These are phyloP conservation scores for Simalia tracyae DNA, from an alignment of 2,797 vertebrate genomes.

Conservation along the genomic window DNA sequence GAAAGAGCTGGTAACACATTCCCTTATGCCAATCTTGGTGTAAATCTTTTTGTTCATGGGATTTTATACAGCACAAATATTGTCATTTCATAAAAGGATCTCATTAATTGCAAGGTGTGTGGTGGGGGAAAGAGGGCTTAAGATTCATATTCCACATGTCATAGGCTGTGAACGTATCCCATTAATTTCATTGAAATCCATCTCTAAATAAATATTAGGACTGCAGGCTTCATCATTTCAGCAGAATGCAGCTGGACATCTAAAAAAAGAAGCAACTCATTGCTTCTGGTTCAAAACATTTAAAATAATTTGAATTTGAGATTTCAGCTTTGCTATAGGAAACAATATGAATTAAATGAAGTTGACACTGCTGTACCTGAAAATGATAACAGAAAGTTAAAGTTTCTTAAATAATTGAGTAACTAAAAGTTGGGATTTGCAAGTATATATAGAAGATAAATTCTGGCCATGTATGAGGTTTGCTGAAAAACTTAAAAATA, in stretches of 20 bases:
- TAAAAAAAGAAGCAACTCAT: slow-evolving; percentile 36
- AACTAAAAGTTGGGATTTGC: slow-evolving; percentile 52
- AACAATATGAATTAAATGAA: slow-evolving; percentile 55
- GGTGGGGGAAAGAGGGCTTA: slow-evolving; percentile 13
- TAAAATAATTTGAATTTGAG: slow-evolving; percentile 34
- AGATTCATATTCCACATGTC: slow-evolving; percentile 6
- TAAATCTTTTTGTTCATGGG: slow-evolving; percentile 9
- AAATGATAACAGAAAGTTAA: slow-evolving; percentile 48
- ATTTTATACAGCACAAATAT: slow-evolving; percentile 42
- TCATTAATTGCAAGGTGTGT: slow-evolving; percentile 11
- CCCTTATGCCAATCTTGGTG: background rate
- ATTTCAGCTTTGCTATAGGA: slow-evolving; percentile 31
- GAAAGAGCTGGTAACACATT: background rate
- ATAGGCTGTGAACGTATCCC: slow-evolving; percentile 3
- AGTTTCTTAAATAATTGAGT: slow-evolving; percentile 40
- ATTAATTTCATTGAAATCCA: slow-evolving; percentile 30
- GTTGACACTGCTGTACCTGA: slow-evolving; percentile 41
- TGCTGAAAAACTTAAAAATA: background rate
- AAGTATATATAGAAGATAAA: slow-evolving; percentile 37
- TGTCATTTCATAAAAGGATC: slow-evolving; percentile 24
- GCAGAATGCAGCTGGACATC: slow-evolving; percentile 37
- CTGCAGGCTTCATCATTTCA: slow-evolving; percentile 6
- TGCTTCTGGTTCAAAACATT: slow-evolving; percentile 23
- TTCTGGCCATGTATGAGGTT: background rate
- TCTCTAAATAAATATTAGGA: slow-evolving; percentile 36